These are phyloP conservation scores for Apamea crenata DNA, from an alignment of 2,888 invertebrate genomes.

Conservation along the genomic window DNA sequence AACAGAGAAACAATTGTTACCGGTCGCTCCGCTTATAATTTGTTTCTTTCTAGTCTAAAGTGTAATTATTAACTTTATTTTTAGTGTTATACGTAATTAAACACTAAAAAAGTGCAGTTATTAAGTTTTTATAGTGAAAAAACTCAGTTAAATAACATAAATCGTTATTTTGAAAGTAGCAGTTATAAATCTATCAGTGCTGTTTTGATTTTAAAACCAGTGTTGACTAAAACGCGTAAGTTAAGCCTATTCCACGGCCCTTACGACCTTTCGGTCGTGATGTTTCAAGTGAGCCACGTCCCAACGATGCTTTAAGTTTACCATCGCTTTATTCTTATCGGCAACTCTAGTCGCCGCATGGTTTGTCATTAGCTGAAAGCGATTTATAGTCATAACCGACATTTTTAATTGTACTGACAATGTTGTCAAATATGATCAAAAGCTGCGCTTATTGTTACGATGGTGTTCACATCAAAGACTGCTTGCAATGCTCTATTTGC, in stretches of 20 bases:
- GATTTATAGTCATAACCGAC: background rate
- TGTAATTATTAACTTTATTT: background rate
- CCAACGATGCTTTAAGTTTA: no score
- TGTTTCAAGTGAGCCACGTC: background rate
- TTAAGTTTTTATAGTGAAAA: background rate
- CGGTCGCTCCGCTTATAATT: background rate
- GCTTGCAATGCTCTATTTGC: conserved; percentile 20
- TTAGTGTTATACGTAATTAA: background rate
- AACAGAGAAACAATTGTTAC: background rate
- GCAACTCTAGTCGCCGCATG: background rate
- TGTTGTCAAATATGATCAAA: conserved; percentile 4
- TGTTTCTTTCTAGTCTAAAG: background rate
- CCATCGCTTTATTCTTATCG: background rate
- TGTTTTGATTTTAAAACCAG: background rate
- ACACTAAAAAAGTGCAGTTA: background rate
- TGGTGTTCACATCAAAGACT: conserved; percentile 6
- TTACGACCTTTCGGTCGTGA: background rate
- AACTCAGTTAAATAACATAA: background rate
- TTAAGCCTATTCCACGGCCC: background rate
- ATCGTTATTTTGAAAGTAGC: background rate
- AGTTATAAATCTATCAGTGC: background rate
- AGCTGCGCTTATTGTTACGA: background rate
- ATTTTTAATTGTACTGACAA: background rate
- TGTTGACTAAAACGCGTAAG: conserved; percentile 2
- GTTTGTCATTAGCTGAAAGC: conserved; percentile 1